phyloP scores from a whole-genome alignment of 2,113 vertebrate species.

The Malurus elegans region DNA sequence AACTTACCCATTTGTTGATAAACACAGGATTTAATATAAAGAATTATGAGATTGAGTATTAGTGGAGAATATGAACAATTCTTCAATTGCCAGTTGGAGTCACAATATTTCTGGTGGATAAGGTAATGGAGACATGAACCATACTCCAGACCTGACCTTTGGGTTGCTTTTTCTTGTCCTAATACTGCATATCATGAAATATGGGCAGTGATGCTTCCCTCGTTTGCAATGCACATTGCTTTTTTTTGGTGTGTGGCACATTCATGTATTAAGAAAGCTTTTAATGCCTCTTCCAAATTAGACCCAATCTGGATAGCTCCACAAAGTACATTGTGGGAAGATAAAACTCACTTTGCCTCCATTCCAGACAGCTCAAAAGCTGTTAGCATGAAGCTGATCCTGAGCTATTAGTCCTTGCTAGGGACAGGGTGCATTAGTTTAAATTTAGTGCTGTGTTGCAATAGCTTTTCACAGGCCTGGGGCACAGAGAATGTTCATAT shows the following conservation, averaged over 20 bases:
- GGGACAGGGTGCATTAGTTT: not conserved
- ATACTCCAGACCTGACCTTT: not conserved
- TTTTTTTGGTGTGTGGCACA: not conserved
- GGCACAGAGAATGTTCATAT: not conserved
- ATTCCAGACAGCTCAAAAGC: not conserved
- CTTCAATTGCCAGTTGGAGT: not conserved
- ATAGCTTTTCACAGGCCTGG: not conserved
- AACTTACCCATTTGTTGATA: not conserved
- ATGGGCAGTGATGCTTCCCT: not conserved
- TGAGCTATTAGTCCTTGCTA: not conserved
- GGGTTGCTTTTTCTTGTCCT: not conserved
- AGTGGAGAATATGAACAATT: not conserved
- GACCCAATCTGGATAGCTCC: not conserved
- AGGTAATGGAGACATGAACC: not conserved
- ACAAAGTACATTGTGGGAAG: not conserved
- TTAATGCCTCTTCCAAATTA: not conserved
- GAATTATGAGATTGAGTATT: not conserved
- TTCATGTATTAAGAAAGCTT: not conserved
- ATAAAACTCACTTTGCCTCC: slow-evolving; percentile 11
- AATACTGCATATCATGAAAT: not conserved
- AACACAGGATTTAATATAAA: not conserved
- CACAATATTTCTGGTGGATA: not conserved
- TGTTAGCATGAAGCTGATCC: not conserved
- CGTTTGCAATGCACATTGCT: not conserved
- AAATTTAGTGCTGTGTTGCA: not conserved